These are phyloP conservation scores for Schizopygopsis pylzovi DNA, from an alignment of 2,797 vertebrate species.

Conservation along the genomic window DNA sequence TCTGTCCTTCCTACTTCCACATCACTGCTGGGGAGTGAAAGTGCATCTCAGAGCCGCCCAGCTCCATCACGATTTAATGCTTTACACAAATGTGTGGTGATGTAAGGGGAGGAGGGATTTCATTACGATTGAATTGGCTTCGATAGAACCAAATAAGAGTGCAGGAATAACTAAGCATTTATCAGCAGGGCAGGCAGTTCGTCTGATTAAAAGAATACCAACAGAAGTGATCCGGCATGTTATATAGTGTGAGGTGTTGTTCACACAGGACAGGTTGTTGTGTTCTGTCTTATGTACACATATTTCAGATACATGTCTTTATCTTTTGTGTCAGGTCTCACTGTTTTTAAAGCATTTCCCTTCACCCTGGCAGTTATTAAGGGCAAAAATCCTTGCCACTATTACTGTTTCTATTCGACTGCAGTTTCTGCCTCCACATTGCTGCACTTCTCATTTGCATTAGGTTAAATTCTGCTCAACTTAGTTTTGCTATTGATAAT, in stretches of 20 bases:
- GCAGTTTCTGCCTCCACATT: not conserved
- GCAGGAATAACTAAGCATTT: slow-evolving; percentile 24
- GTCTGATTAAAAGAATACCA: slow-evolving; percentile 9
- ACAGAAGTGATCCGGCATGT: not conserved
- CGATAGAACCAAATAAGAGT: slow-evolving; percentile 29
- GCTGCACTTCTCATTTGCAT: not conserved
- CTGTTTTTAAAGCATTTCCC: not conserved
- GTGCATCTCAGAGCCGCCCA: slow-evolving; percentile 27
- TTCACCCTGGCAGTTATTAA: not conserved
- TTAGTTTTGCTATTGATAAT: not conserved
- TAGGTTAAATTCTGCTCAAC: not conserved
- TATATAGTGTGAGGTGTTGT: not conserved
- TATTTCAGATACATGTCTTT: not conserved
- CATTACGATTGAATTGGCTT: slow-evolving; percentile 37
- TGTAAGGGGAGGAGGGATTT: slow-evolving; percentile 36
- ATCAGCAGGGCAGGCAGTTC: not conserved
- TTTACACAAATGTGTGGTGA: slow-evolving; percentile 41
- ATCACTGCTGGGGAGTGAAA: slow-evolving; percentile 22
- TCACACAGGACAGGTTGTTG: not conserved
- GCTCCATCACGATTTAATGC: slow-evolving; percentile 11
- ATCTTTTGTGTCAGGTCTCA: not conserved
- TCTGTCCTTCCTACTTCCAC: not conserved
- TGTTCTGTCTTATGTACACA: not conserved
- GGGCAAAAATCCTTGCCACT: not conserved
- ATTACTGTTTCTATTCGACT: not conserved